Conservation (phyloP, 2,113 vertebrate species). For the Ia io region DNA sequence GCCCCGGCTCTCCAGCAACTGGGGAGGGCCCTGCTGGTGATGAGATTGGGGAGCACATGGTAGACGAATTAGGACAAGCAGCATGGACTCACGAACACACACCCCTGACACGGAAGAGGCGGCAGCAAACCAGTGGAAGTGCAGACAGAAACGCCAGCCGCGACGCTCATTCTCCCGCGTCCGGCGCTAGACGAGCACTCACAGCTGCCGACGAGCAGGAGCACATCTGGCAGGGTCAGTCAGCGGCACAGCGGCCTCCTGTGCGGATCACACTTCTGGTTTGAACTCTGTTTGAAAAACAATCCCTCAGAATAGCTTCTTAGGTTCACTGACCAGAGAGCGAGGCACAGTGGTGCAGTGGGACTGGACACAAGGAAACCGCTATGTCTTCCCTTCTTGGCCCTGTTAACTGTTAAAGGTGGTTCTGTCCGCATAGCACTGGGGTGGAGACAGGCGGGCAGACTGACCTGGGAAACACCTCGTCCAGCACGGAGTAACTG, state of each 20-base stretch:
- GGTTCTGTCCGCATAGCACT: not conserved
- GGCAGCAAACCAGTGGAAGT: not conserved
- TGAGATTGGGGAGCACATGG: not conserved
- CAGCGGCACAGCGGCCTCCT: not conserved
- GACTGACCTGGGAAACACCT: not conserved
- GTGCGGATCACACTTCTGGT: not conserved
- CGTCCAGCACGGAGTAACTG: not conserved
- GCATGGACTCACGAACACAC: slow-evolving; percentile 5
- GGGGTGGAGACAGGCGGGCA: not conserved
- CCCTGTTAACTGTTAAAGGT: not conserved
- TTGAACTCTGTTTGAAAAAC: not conserved
- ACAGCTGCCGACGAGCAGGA: not conserved
- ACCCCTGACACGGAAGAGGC: too few species aligned
- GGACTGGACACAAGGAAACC: not conserved
- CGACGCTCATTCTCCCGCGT: too few species aligned
- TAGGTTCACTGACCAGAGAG: not conserved
- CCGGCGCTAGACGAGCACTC: too few species aligned
- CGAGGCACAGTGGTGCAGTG: not conserved
- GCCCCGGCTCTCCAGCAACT: not conserved
- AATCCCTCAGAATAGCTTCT: not conserved
- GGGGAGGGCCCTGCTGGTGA: slow-evolving; percentile 28
- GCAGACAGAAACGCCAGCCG: not conserved
- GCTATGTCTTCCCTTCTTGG: not conserved
- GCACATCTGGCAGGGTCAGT: not conserved
- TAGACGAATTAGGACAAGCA: not conserved